Conservation (phyloP, 2,888 invertebrate species). For the Caenorhabditis zanzibari region DNA sequence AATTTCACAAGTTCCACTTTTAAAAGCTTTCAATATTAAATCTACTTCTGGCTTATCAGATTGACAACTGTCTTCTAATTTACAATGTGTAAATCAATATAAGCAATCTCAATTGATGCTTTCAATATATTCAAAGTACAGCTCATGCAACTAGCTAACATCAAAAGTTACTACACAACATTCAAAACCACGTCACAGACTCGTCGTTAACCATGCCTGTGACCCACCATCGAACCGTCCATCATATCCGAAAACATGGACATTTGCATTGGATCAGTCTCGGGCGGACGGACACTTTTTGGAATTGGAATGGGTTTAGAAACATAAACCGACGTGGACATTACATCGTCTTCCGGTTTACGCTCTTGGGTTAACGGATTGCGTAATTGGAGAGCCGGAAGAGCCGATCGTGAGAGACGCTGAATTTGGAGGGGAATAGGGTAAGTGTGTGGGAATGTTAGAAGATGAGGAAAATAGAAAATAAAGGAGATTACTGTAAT, state of each 20-base stretch:
- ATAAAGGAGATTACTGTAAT: no score
- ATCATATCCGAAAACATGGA: slow-evolving; percentile 70
- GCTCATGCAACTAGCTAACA: neutral
- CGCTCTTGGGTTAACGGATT: slow-evolving; percentile 52
- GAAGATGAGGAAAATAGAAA: neutral
- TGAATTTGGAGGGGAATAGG: slow-evolving; percentile 32
- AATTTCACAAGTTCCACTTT: no score
- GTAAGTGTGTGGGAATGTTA: neutral
- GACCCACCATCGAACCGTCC: slow-evolving; percentile 72
- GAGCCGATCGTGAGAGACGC: slow-evolving; percentile 73
- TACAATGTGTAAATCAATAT: no score
- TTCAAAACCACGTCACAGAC: slow-evolving; percentile 35
- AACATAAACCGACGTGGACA: slow-evolving; percentile 56
- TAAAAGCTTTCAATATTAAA: no score
- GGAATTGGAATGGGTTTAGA: slow-evolving; percentile 54
- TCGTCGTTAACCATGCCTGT: slow-evolving; percentile 1
- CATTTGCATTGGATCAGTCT: slow-evolving; percentile 68
- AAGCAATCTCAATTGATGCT: no score
- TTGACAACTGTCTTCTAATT: no score
- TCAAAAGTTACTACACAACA: slow-evolving; percentile 2
- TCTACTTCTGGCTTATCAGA: no score
- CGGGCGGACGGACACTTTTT: slow-evolving; percentile 46
- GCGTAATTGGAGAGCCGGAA: slow-evolving; percentile 69
- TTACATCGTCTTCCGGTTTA: slow-evolving; percentile 48
- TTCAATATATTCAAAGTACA: no score